These are phyloP conservation scores for Athripsodes cinereus DNA, from an alignment of 2,888 invertebrate species.

Conservation along the genomic window DNA sequence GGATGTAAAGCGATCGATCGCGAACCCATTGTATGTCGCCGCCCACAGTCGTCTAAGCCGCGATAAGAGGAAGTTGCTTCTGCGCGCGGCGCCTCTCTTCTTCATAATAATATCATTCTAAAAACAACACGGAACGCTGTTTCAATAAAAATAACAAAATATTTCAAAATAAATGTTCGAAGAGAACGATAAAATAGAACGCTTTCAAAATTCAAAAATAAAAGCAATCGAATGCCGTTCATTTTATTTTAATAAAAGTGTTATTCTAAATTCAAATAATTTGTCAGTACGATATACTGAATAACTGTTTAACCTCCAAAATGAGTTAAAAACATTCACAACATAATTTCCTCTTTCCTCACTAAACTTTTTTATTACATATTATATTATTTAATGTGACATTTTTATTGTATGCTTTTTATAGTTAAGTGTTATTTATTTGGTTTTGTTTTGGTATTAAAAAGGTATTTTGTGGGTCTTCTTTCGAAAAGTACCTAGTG, in stretches of 20 bases:
- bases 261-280: not conserved
- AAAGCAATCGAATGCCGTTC: not conserved
- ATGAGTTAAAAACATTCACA: not conserved
- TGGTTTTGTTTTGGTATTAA: not conserved
- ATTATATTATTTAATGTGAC: not conserved
- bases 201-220: not conserved
- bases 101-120: not conserved
- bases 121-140: not conserved
- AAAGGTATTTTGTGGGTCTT: not conserved
- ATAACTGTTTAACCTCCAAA: not conserved
- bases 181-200: not conserved
- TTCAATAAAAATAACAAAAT: not conserved
- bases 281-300: too few relatives aligned
- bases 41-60: slow-evolving; percentile 13
- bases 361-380: not conserved
- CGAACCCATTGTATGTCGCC: slow-evolving; percentile 3
- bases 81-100: not conserved
- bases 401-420: not conserved
- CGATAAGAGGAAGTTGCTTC: not conserved
- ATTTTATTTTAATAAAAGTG: not conserved
- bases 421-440: not conserved
- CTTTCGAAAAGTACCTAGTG: not conserved
- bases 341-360: not conserved
- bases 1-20: slow-evolving; percentile 13
- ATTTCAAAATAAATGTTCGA: too few relatives aligned